phyloP scores from a whole-genome alignment of 2,888 invertebrate species.

The Craniophora ligustri region DNA sequence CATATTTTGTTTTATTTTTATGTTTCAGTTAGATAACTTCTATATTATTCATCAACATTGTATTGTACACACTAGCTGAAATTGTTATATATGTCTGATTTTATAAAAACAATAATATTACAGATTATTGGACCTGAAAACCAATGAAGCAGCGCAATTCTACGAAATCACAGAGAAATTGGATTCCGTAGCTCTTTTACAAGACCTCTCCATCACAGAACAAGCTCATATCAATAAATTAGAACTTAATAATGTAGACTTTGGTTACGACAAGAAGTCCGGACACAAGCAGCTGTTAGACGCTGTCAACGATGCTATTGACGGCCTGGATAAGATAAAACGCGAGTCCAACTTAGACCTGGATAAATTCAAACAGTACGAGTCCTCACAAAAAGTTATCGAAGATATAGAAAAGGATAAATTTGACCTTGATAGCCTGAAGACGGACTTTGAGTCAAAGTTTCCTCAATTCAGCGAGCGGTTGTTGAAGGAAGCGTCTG shows the following conservation, averaged over 20 bases:
- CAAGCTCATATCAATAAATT: constrained; percentile 72
- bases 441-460: constrained; percentile 70
- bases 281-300: constrained; percentile 79
- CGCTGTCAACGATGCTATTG: constrained; percentile 78
- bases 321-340: constrained; percentile 77
- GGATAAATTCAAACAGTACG: constrained; percentile 72
- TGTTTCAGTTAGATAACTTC: no score
- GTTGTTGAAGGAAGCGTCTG: constrained; percentile 74
- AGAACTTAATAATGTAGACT: constrained; percentile 75
- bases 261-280: constrained; percentile 73
- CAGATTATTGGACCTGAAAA: constrained; percentile 77
- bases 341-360: constrained; percentile 74
- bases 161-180: constrained; percentile 67
- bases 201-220: constrained; percentile 63
- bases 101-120: constrained; percentile 51
- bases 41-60: no score
- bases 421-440: constrained; percentile 70
- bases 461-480: constrained; percentile 77
- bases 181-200: constrained; percentile 61
- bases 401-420: constrained; percentile 67
- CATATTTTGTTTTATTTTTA: no score
- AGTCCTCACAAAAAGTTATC: constrained; percentile 60
- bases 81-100: no score
- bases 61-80: no score
- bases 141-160: constrained; percentile 65